A percentile compares a stretch with the other conserved stretches of the same genome.
Conservation (phyloP, 2,797 vertebrate genomes). For the Coregonus ussuriensis region DNA sequence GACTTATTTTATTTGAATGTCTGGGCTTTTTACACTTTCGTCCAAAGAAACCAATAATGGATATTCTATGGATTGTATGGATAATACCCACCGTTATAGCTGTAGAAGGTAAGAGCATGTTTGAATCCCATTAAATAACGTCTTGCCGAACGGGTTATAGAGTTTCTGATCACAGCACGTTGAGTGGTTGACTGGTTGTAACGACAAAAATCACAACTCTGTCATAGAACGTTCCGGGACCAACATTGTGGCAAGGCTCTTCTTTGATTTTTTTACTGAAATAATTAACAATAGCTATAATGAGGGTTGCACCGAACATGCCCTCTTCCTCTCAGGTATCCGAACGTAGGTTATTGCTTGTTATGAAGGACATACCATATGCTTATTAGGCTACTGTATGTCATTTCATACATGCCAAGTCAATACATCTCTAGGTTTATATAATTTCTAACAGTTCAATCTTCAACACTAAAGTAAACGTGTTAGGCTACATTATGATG, state of each 20-base stretch:
- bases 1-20: conserved; percentile 78
- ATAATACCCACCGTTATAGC: conserved; percentile 78
- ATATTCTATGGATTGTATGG: conserved; percentile 87
- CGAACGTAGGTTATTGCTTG: not conserved
- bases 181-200: conserved; percentile 7
- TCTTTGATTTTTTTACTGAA: not conserved
- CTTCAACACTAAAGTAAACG: not conserved
- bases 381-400: not conserved
- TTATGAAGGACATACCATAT: conserved; percentile 23
- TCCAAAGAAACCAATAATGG: conserved; percentile 77
- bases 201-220: too few relatives aligned
- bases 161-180: conserved; percentile 63
- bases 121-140: conserved; percentile 56
- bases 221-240: not conserved
- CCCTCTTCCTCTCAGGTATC: conserved; percentile 52
- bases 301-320: conserved; percentile 37
- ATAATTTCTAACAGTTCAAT: not conserved
- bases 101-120: conserved; percentile 80
- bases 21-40: conserved; percentile 58
- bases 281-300: not conserved
- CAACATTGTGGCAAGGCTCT: not conserved
- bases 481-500: not conserved
- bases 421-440: not conserved
- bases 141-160: conserved; percentile 45
- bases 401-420: not conserved